A percentile compares a stretch with the other conserved stretches of the same genome.
Conservation (phyloP, 2,797 vertebrate genomes). For the Melanotaenia pygmaea region DNA sequence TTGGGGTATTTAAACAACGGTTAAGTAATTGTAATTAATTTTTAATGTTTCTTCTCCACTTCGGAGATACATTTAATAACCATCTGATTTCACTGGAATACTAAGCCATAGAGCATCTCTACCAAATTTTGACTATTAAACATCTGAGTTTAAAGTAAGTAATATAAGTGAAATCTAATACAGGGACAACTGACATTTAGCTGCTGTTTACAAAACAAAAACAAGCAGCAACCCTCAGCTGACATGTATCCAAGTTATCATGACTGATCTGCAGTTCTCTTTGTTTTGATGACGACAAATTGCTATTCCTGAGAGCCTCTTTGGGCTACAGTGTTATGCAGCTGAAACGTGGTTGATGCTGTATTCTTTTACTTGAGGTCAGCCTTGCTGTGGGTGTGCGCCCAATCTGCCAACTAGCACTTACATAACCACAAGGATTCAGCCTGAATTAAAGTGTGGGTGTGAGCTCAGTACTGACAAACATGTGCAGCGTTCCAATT, state of each 20-base stretch:
- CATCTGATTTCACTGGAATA: not conserved
- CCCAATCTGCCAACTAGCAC: slow-evolving; percentile 60
- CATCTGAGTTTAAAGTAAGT: not conserved
- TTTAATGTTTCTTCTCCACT: not conserved
- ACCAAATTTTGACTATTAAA: not conserved
- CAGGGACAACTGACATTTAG: not conserved
- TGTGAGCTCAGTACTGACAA: slow-evolving; percentile 54
- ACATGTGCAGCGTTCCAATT: slow-evolving; percentile 37
- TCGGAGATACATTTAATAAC: not conserved
- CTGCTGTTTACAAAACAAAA: not conserved
- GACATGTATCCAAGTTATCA: not conserved
- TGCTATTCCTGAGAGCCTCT: slow-evolving; percentile 39
- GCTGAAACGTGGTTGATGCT: slow-evolving; percentile 45
- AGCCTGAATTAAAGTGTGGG: slow-evolving; percentile 61
- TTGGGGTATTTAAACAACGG: too few relatives aligned
- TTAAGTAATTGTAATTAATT: too few relatives aligned
- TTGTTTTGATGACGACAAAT: slow-evolving; percentile 53
- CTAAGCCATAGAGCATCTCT: not conserved
- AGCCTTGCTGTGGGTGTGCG: slow-evolving; percentile 66
- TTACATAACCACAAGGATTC: slow-evolving; percentile 69
- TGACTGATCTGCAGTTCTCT: not conserved
- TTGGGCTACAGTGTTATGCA: slow-evolving; percentile 25
- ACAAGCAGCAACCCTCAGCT: not conserved
- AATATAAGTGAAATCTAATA: not conserved
- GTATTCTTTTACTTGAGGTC: slow-evolving; percentile 44